Evolutionary conservation across 1,140 invertebrate species (phyloP).

Genomic region (Leucophenga varia): DNA sequence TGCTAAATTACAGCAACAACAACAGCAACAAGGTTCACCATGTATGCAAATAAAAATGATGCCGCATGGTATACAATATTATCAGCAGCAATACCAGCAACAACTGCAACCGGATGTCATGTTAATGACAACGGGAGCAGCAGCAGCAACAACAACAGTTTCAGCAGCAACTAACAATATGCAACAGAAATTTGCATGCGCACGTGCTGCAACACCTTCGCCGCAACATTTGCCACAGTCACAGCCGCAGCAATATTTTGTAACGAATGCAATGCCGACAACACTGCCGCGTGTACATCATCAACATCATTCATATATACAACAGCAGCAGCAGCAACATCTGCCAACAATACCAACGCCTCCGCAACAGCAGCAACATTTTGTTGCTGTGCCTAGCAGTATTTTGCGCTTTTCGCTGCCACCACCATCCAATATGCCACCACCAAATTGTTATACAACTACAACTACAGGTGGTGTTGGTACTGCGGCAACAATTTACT

Average conservation of each 20-base stretch:
- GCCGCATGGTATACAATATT: slow-evolving; percentile 12
- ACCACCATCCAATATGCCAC: slow-evolving; percentile 11
- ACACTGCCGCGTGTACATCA: slow-evolving; percentile 35
- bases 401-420: slow-evolving; percentile 40
- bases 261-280: slow-evolving; percentile 13
- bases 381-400: slow-evolving; percentile 46
- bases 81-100: slow-evolving; percentile 27
- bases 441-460: slow-evolving; percentile 41
- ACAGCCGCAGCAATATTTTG: slow-evolving; percentile 16
- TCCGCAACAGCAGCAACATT: slow-evolving; percentile 35
- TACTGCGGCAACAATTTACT: slow-evolving; percentile 44
- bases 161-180: slow-evolving; percentile 3
- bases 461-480: slow-evolving; percentile 17
- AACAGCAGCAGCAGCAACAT: slow-evolving; percentile 19
- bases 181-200: slow-evolving; percentile 31
- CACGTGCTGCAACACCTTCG: slow-evolving; percentile 26
- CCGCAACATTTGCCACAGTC: slow-evolving; percentile 30
- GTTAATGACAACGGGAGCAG: slow-evolving; percentile 38
- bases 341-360: too few species aligned
- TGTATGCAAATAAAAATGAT: slow-evolving; percentile 15
- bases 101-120: slow-evolving; percentile 48
- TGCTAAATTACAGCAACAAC: slow-evolving; percentile 31
- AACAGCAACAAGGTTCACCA: slow-evolving; percentile 27
- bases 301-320: slow-evolving; percentile 4
- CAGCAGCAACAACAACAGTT: slow-evolving; percentile 25